These are phyloP conservation scores for Ceriagrion tenellum DNA, from an alignment of 2,888 invertebrate species.

Conservation along the genomic window DNA sequence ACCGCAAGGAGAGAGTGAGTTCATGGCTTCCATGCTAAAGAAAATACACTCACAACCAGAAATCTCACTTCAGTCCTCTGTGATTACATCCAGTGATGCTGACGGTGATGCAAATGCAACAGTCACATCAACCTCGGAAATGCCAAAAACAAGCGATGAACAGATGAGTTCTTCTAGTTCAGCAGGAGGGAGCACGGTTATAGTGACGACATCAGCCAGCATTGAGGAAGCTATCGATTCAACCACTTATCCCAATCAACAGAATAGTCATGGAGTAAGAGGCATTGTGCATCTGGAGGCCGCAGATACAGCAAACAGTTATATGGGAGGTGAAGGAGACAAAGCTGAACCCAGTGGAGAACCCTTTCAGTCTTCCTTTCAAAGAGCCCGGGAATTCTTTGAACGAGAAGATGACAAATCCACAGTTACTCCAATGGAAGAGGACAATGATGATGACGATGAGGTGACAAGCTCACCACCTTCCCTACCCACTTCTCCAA, in stretches of 20 bases:
- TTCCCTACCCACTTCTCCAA: conserved; percentile 77
- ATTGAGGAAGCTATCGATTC: conserved; percentile 41
- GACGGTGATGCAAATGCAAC: conserved; percentile 62
- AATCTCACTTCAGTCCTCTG: conserved; percentile 44
- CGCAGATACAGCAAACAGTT: not conserved
- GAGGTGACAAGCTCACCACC: conserved; percentile 74
- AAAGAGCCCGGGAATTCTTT: conserved; percentile 43
- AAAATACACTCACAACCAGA: conserved; percentile 40
- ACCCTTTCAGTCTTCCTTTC: conserved; percentile 54
- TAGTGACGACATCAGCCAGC: conserved; percentile 69
- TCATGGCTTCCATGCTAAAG: conserved; percentile 68
- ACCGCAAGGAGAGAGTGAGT: conserved; percentile 65
- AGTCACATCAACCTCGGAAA: conserved; percentile 69
- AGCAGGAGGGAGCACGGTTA: conserved; percentile 69
- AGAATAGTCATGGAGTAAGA: not conserved
- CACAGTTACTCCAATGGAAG: conserved; percentile 25
- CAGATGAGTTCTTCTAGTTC: conserved; percentile 56
- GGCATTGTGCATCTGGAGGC: conserved; percentile 54
- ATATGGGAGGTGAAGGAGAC: not conserved
- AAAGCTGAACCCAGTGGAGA: conserved; percentile 17
- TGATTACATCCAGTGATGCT: conserved; percentile 40
- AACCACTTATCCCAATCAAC: conserved; percentile 37
- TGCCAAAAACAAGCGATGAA: conserved; percentile 12
- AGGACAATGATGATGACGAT: conserved; percentile 69
- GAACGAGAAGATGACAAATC: conserved; percentile 41